Conservation (phyloP, 2,888 invertebrate species). For the Acanthacorydalis orientalis region DNA sequence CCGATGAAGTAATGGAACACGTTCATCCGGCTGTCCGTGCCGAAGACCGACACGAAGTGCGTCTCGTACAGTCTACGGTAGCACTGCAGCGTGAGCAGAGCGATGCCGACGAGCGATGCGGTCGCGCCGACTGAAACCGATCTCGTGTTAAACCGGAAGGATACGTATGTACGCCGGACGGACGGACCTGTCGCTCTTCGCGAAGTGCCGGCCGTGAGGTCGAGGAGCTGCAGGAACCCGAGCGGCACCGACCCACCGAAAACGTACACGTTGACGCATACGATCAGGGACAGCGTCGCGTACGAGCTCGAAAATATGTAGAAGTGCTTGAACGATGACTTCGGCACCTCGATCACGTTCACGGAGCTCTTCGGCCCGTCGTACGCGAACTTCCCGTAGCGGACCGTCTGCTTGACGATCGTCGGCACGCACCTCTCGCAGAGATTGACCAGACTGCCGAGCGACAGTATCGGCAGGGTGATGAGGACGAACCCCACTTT, state of each 20-base stretch:
- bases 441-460: constrained; percentile 44
- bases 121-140: constrained; percentile 41
- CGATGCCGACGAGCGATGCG: constrained; percentile 39
- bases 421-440: constrained; percentile 49
- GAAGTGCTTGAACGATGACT: constrained; percentile 67
- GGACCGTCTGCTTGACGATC: constrained; percentile 43
- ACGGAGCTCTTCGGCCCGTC: constrained; percentile 28
- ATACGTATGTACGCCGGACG: constrained; percentile 41
- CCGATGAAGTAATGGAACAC: constrained; percentile 62
- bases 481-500: constrained; percentile 17
- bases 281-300: constrained; percentile 30
- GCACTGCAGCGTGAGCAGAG: constrained; percentile 51
- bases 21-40: constrained; percentile 59
- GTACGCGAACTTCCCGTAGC: constrained; percentile 57
- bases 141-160: too few relatives aligned
- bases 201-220: constrained; percentile 24
- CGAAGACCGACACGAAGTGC: constrained; percentile 62
- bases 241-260: constrained; percentile 29
- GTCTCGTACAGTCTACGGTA: constrained; percentile 66
- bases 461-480: constrained; percentile 23
- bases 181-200: constrained; percentile 31
- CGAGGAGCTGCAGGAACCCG: constrained; percentile 29
- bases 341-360: constrained; percentile 46
- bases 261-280: constrained; percentile 33
- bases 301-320: constrained; percentile 51